A percentile compares a stretch with the other conserved stretches of the same genome.
These are phyloP conservation scores for Hydraecia micacea DNA, from an alignment of 2,888 invertebrate genomes.

Conservation along the genomic window DNA sequence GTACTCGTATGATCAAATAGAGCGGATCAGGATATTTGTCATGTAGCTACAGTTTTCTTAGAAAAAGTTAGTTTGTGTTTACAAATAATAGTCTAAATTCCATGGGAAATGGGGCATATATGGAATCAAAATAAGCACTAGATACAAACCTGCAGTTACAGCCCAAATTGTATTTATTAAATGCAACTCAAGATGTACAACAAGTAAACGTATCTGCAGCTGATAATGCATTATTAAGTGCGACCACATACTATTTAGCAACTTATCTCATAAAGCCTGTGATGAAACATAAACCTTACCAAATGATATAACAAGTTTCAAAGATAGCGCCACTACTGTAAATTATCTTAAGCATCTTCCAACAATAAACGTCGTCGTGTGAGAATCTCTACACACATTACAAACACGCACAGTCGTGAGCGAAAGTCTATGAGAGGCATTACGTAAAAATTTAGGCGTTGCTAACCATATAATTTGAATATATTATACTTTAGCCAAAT, in stretches of 20 bases:
- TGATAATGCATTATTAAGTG: neutral
- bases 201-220: neutral
- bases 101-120: neutral
- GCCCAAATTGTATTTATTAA: neutral
- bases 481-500: conserved; percentile 56
- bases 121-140: neutral
- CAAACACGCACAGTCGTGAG: conserved; percentile 81
- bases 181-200: neutral
- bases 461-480: conserved; percentile 63
- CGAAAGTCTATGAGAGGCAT: conserved; percentile 77
- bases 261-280: conserved; percentile 4
- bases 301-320: conserved; percentile 47
- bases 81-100: no score
- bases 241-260: neutral
- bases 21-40: conserved; percentile 21
- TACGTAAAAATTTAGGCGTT: conserved; percentile 74
- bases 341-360: conserved; percentile 62
- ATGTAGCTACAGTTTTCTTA: neutral
- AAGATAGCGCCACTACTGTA: conserved; percentile 52
- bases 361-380: conserved; percentile 76
- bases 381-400: conserved; percentile 82
- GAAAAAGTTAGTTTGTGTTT: neutral
- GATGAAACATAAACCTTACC: conserved; percentile 25
- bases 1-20: conserved; percentile 5
- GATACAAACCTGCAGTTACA: no score